Evolutionary conservation across 2,797 vertebrate species (phyloP).

Genomic region (Todus mexicanus): DNA sequence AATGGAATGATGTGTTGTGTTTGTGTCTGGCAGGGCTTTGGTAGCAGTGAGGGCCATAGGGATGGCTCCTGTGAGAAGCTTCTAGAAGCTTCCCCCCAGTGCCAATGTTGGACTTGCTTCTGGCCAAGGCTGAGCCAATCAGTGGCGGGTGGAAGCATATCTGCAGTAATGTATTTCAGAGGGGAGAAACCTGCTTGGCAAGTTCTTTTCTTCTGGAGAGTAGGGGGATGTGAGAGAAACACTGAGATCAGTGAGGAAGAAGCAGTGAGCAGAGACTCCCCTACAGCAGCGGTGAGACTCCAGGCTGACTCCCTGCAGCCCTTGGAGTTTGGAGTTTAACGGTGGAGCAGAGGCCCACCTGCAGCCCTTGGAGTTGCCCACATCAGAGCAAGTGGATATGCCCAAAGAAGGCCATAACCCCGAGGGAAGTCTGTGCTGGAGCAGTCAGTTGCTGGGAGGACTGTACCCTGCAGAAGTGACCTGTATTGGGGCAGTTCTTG

Average conservation of each 20-base stretch:
- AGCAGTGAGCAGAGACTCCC: background rate
- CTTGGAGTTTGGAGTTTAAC: background rate
- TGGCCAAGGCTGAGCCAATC: background rate
- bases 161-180: background rate
- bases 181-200: background rate
- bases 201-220: background rate
- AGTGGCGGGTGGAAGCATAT: background rate
- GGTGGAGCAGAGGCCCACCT: background rate
- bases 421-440: background rate
- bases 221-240: background rate
- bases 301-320: background rate
- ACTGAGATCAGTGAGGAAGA: background rate
- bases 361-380: background rate
- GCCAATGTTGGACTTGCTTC: background rate
- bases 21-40: background rate
- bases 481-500: background rate
- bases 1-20: background rate
- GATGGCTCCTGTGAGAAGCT: background rate
- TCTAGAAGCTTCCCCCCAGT: background rate
- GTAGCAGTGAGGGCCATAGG: background rate
- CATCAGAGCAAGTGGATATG: background rate
- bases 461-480: background rate
- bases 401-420: background rate
- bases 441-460: background rate
- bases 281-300: background rate